Evolutionary conservation across 2,113 vertebrate genomes (phyloP).

Genomic region (Helogale parvula): DNA sequence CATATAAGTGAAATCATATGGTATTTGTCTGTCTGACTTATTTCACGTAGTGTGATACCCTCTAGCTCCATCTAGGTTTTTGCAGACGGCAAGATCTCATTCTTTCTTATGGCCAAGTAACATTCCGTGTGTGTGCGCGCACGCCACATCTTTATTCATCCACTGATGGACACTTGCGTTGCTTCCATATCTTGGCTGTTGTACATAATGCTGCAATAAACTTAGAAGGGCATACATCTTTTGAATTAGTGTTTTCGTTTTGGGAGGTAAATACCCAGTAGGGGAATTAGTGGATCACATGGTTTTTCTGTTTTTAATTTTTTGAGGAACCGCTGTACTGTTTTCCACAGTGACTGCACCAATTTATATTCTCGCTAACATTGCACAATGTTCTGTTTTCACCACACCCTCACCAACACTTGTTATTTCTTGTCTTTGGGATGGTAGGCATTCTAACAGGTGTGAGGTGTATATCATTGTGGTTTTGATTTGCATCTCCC

Average conservation of each 20-base stretch:
- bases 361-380: background rate
- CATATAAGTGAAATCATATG: background rate
- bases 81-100: background rate
- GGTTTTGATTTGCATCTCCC: background rate
- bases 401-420: background rate
- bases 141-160: background rate
- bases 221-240: background rate
- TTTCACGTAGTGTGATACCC: background rate
- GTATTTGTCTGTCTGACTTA: background rate
- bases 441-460: background rate
- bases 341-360: background rate
- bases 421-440: background rate
- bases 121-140: background rate
- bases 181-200: background rate
- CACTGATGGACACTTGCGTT: background rate
- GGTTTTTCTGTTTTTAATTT: background rate
- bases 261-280: background rate
- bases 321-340: background rate
- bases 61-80: background rate
- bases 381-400: background rate
- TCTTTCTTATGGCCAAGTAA: background rate
- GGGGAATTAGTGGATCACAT: background rate
- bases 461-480: background rate
- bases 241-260: background rate
- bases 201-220: background rate